Base-by-base conservation (phyloP, 2,888 invertebrate genomes). In the Euclidia mi region DNA sequence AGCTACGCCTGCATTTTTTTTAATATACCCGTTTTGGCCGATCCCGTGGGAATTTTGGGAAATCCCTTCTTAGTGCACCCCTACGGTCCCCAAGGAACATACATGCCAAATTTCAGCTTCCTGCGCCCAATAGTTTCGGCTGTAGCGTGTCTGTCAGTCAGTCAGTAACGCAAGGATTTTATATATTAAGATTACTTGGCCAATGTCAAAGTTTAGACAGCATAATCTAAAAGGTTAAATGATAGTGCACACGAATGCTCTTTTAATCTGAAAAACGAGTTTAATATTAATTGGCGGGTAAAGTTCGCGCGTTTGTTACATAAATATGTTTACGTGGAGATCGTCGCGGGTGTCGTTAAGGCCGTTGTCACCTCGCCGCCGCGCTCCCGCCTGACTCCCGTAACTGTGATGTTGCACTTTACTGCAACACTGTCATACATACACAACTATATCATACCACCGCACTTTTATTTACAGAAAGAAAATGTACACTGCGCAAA, bases 271-370 rank as follows among this genome's bases (percentile, higher is more conserved):
- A 59, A 58, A 63, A 68, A 3, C 38, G 35, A 38, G 47, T 56
- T 57, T 41, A 72, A 35, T 68, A 72, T 63, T 72, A 72, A 70
- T 63, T 63, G 55, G 46, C 14, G 32, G 6, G 4, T 12, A 29
- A 70, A 72, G 53, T 68, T 72, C 17, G n/a, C 31, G 37, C 37
- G 12, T 40, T 47, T 47, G 55, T 58, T 14, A 25, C 35, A 49
- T 48, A 46, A 56, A 63, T 56, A 63, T 67, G 41, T 58, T 62
- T 49, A 49, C 52, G 34, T 40, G 50, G 20, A 50, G 14, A 31
- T 15, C 32, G 65, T 11, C 57, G 0, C 6, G 50, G 37, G 74
- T n/a, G 42, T 48, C 52, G 56, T 70, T 50, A 43, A n/a, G 55
- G 51, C 38, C 29, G 49, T 68, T 51, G 68, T 53, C 69, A 43